Evolutionary conservation across 2,888 invertebrate species (phyloP), one percentile per base, ranked within the genome.

Genomic region (Catocala sponsa): DNA sequence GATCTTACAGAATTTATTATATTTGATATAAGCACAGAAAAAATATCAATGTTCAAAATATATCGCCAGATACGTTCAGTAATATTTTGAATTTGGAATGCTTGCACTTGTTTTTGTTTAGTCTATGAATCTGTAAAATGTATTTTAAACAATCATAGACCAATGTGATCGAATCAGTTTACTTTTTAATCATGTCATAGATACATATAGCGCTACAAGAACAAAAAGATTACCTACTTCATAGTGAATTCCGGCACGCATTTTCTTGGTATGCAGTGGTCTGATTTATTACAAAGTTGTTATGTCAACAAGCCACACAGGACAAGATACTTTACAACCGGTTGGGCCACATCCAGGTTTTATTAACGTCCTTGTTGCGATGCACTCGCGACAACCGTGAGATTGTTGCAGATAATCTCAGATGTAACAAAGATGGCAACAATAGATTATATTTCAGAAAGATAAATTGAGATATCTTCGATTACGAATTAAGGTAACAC

Each of bases 321-420:
- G 46, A 53, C 63, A 53, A 55, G 58, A 70, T 78, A 38, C 50
- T 73, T 77, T 78, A 72, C 73, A 81, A 83, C 84, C 79, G 83
- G 82, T 83, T 69, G 25, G 58, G 61, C 68, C 59, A 70, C 77
- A 74, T 72, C 66, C 72, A 51, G 50, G 62, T 65, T 70, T 69
- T 65, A 67, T 62, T 43, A 56, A 38, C 63, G 81, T 71, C 78
- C 81, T 81, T 79, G 79, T 65, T 57, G 60, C 59, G 63, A 60
- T 59, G 47, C 56, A 50, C 38, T 38, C 46, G 53, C 56, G 61
- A 70, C 56, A 70, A 13, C 57, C 69, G 72, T 70, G 71, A 70
- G 78, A 72, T 69, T 65, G 57, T 59, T 55, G 51, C 41, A 25
- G 61, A 51, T 57, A 60, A 56, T 46, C 12, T 33, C 49, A 10